Conservation (phyloP, 2,888 invertebrate genomes). For the Harmothoe impar region DNA sequence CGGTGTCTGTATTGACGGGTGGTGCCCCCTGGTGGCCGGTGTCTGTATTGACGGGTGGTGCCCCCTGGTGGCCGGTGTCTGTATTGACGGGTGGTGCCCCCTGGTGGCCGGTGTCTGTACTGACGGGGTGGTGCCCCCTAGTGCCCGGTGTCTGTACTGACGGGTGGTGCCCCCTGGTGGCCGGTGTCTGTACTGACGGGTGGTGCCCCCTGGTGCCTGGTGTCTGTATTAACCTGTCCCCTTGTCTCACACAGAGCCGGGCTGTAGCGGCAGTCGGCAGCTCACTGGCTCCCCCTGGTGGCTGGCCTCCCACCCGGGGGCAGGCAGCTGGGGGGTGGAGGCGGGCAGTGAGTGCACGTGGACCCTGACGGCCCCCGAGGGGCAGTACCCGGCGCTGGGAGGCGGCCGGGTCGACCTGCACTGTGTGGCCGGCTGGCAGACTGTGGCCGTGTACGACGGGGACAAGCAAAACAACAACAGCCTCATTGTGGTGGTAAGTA, state of each 20-base stretch:
- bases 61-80: too few species aligned
- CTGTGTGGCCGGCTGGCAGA: conserved; percentile 52
- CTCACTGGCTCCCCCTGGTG: background rate
- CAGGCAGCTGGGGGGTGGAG: conserved; percentile 50
- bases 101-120: too few species aligned
- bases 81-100: too few species aligned
- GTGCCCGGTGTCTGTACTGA: too few species aligned
- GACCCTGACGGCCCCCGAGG: conserved; percentile 34
- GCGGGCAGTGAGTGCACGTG: conserved; percentile 47
- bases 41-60: too few species aligned
- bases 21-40: too few species aligned
- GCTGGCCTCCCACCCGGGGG: conserved; percentile 48
- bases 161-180: too few species aligned
- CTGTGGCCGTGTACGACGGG: conserved; percentile 37
- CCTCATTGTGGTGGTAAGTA: conserved; percentile 48
- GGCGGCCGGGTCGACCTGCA: background rate
- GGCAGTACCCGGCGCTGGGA: background rate
- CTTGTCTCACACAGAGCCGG: conserved; percentile 43
- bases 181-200: too few species aligned
- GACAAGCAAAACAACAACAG: background rate
- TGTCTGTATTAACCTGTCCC: too few species aligned
- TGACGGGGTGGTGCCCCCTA: too few species aligned
- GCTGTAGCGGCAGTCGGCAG: background rate
- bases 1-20: too few species aligned
- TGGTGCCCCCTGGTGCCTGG: too few species aligned